A percentile compares a stretch with the other conserved stretches of the same genome.
phyloP scores from a whole-genome alignment of 2,113 vertebrate genomes.

The Terrapene triunguis region DNA sequence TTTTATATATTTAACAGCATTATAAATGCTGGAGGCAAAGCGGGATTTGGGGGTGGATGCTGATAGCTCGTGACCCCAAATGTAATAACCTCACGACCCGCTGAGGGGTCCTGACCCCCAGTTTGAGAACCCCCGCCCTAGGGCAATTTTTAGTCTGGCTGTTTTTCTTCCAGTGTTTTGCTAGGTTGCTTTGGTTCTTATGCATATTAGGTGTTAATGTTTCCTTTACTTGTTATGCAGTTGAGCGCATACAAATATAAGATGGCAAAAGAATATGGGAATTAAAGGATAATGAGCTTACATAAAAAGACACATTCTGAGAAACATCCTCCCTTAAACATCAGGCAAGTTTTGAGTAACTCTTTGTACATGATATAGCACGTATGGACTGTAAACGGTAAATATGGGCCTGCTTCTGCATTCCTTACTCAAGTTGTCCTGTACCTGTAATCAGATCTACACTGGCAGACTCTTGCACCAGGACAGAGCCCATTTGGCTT shows the following conservation, averaged over 20 bases:
- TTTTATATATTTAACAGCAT: too few species aligned
- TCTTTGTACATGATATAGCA: not conserved
- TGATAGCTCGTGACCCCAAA: too few species aligned
- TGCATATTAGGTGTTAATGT: not conserved
- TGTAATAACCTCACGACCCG: too few species aligned
- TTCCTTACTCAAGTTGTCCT: not conserved
- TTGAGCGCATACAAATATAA: fast-evolving
- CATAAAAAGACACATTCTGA: not conserved
- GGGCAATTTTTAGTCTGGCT: not conserved
- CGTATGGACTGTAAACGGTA: not conserved
- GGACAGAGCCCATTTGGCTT: too few species aligned
- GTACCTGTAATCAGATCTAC: not conserved
- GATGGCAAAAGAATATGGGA: not conserved
- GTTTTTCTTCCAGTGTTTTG: not conserved
- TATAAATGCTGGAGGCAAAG: too few species aligned
- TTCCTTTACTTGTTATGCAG: not conserved
- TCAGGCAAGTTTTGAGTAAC: not conserved
- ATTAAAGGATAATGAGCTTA: not conserved
- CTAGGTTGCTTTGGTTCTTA: not conserved
- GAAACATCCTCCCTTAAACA: not conserved
- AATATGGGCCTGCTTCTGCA: not conserved
- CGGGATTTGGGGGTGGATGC: too few species aligned
- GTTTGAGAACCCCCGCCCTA: too few species aligned
- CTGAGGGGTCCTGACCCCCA: too few species aligned
- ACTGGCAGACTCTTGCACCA: not conserved